Evolutionary conservation across 1,140 invertebrate species (phyloP).

Genomic region (Rhizoglyphus robini): DNA sequence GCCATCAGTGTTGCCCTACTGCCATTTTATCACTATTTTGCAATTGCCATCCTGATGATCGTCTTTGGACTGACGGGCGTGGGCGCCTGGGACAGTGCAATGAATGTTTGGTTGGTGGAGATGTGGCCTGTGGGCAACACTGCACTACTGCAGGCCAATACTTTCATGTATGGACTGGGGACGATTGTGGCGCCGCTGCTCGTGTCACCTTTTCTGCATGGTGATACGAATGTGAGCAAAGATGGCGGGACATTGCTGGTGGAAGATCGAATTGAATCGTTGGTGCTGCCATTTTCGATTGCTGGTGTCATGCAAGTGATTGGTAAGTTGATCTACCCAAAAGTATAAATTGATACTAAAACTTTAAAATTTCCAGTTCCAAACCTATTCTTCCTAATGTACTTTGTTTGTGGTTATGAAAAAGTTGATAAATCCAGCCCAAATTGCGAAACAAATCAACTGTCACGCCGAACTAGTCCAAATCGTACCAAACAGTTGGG

Average conservation of each 20-base stretch:
- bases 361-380: too few relatives aligned
- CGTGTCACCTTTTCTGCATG: slow-evolving; percentile 17
- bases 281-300: neutral
- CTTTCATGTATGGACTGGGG: slow-evolving; percentile 20
- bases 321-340: too few relatives aligned
- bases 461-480: too few relatives aligned
- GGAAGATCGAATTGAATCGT: neutral
- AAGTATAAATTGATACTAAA: too few relatives aligned
- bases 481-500: too few relatives aligned
- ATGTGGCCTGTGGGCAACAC: slow-evolving; percentile 13
- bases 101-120: slow-evolving; percentile 20
- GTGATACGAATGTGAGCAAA: neutral
- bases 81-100: slow-evolving; percentile 12
- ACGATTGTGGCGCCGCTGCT: slow-evolving; percentile 19
- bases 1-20: neutral
- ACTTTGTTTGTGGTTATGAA: too few relatives aligned
- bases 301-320: neutral
- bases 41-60: neutral
- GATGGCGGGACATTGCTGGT: too few relatives aligned
- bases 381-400: too few relatives aligned
- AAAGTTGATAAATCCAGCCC: too few relatives aligned
- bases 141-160: slow-evolving; percentile 14
- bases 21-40: neutral
- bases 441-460: too few relatives aligned
- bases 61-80: too few relatives aligned